Evolutionary conservation across 2,797 vertebrate genomes (phyloP), one percentile per base, ranked within the genome.

Genomic region (Euthynnus affinis): DNA sequence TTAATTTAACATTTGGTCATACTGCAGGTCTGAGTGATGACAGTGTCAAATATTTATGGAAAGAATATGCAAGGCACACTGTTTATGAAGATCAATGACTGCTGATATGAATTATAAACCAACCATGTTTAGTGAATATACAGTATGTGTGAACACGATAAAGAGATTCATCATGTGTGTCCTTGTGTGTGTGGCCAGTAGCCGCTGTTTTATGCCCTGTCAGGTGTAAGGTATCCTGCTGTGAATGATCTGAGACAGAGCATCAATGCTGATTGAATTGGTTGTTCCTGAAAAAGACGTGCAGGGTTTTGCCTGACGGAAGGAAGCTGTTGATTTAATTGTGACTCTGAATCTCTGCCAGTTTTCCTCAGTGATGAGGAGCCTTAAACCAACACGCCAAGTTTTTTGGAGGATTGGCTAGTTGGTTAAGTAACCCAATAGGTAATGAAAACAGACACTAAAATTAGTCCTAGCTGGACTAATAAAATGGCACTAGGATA

Each of bases 201-300:
- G 46, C 46, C n/a, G 7, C n/a, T 32, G n/a, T 74, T 34, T 64
- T 71, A 34, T 76, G 14, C 64, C 72, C 6, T 18, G 40, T 66
- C 75, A 83, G 82, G 88, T 89, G 76, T 90, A 85, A 81, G 85
- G 44, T 90, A 76, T 14, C 82, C 46, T 37, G 78, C 55, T 89
- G 78, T 84, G 63, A 84, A 87, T 85, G 58, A 77, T 80, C 63
- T 62, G 74, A 90, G 90, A 83, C 71, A 52, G 74, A 64, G 77
- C 83, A 72, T 92, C 87, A 12, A 89, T 92, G 78, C 89, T 91
- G 85, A 91, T 91, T 90, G 71, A 86, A 91, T 91, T 90, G 83
- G 34, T 80, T 49, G 55, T 12, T 73, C 74, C 80, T 82, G 81
- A 80, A 89, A 87, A 85, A 89, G 87, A 87, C 75, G 18, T 57